Evolutionary conservation across 2,113 vertebrate species (phyloP).

Genomic region (Centrocercus urophasianus): DNA sequence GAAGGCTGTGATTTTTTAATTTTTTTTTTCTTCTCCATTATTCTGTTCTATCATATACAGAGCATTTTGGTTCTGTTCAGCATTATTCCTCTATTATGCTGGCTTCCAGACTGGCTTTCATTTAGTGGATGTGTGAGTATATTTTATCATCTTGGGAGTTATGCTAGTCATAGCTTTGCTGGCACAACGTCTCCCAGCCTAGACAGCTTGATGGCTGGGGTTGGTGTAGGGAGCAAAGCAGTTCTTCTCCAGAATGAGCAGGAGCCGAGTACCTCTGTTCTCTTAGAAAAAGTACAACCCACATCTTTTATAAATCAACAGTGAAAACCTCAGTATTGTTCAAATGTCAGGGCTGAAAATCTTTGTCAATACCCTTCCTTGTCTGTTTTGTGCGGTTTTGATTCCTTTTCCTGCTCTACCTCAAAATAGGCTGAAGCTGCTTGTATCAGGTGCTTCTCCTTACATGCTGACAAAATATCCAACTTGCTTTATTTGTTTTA

Average conservation of each 20-base stretch:
- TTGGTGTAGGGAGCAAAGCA: background rate
- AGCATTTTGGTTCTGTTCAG: background rate
- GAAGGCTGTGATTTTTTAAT: background rate
- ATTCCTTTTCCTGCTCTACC: background rate
- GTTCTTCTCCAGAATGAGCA: background rate
- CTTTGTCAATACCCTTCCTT: background rate
- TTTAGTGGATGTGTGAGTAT: background rate
- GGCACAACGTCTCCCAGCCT: background rate
- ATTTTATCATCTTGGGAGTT: background rate
- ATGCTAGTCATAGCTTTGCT: background rate
- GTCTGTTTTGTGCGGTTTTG: rapidly evolving
- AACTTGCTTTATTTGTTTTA: background rate
- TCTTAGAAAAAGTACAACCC: background rate
- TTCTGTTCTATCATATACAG: background rate
- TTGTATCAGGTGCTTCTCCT: background rate
- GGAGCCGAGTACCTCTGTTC: background rate
- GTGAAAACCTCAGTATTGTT: background rate
- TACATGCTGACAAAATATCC: background rate
- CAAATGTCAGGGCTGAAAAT: background rate
- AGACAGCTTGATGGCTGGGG: background rate
- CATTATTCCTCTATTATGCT: background rate
- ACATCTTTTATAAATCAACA: rapidly evolving
- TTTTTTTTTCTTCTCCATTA: background rate
- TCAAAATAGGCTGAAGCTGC: background rate
- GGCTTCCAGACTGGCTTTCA: background rate